These are phyloP conservation scores for Opisthograptis luteolata DNA, from an alignment of 2,888 invertebrate species.

Conservation along the genomic window DNA sequence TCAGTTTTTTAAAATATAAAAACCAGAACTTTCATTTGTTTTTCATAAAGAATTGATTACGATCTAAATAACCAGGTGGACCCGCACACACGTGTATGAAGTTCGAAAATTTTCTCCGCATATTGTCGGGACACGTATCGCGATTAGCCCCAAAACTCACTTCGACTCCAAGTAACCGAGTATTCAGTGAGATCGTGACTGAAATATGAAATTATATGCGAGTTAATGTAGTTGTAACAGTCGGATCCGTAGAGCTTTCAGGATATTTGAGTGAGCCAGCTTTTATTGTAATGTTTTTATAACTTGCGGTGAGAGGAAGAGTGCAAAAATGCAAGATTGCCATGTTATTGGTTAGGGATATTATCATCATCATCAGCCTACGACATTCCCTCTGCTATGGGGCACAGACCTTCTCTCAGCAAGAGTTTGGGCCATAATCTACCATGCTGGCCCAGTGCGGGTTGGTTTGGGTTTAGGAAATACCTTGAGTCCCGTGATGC, in stretches of 20 bases:
- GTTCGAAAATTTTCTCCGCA: conserved; percentile 10
- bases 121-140: conserved; percentile 35
- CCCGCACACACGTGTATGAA: background rate
- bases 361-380: too few species aligned
- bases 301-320: background rate
- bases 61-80: background rate
- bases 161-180: conserved; percentile 35
- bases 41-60: too few species aligned
- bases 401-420: too few species aligned
- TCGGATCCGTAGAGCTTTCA: conserved; percentile 19
- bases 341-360: too few species aligned
- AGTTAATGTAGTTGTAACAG: conserved; percentile 36
- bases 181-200: conserved; percentile 41
- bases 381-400: too few species aligned
- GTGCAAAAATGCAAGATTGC: too few species aligned
- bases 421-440: too few species aligned
- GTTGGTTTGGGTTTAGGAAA: too few species aligned
- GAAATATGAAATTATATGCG: conserved; percentile 42
- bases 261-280: conserved; percentile 19
- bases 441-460: too few species aligned
- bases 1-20: too few species aligned
- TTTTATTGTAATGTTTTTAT: conserved; percentile 26
- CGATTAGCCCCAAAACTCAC: conserved; percentile 40
- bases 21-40: too few species aligned
- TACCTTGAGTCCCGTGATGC: too few species aligned